Base-by-base conservation (phyloP, 2,113 vertebrate genomes). In the Tupaia chinensis region DNA sequence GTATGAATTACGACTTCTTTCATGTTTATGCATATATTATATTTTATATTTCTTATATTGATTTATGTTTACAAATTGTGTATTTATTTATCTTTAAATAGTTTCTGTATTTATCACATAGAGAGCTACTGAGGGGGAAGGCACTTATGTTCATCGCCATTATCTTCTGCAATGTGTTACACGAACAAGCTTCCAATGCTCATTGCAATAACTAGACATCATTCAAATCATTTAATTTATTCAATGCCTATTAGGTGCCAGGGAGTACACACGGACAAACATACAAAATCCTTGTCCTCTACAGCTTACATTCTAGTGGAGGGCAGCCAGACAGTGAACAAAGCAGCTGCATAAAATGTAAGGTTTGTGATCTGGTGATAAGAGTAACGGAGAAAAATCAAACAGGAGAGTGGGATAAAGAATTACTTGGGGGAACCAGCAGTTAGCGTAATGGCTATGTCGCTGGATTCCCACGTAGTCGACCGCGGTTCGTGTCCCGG, bases 201-300 rank as follows among this genome's bases (percentile, higher is more conserved):
- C 88, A 95, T 89, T 87, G 77, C 56, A 60, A 32, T 25, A 44
- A 69, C 63, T 90, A 88, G 85, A 94, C 87, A 84, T 87, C 19
- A 72, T 82, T 85, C 13, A n/a, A 25, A 44, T 53, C 72, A 79
- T 72, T 83, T 74, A 74, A 70, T n/a, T 83, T 87, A 82, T 29
- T 56, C 72, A 86, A 16, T 4, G 27, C n/a, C 77, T 76, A 34
- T 34, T 87, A 34, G 89, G 76, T 86, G n/a, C 65, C 87, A 72
- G 61, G 80, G 92, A 93, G n/a, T 74, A 73, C 13, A 86, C 44
- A 81, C 32, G 86, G 58, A 66, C 29, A 90, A 74, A 68, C 15
- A 17, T 60, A 82, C 44, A 81, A 85, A 87, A n/a, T 13, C 63
- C 63, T 44, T 87, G 9, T 16, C 61, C 5, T 44, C 29, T 61